These are phyloP conservation scores for Malacoctenus gilli DNA, from an alignment of 2,797 vertebrate genomes.

Conservation along the genomic window DNA sequence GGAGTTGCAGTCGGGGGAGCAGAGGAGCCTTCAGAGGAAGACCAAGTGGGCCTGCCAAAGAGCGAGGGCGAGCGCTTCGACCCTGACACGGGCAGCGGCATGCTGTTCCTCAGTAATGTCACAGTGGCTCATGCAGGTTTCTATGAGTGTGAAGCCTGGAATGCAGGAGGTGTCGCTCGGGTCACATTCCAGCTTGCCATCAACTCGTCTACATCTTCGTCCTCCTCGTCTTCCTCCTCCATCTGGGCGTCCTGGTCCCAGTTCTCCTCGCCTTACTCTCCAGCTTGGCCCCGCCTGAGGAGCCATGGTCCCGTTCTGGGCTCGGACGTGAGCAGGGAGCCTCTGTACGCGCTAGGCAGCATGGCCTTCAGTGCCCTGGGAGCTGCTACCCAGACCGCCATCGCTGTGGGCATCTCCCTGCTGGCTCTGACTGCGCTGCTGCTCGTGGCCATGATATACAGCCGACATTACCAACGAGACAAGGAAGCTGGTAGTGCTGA, in stretches of 20 bases:
- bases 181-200: conserved; percentile 88
- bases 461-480: conserved; percentile 82
- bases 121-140: conserved; percentile 88
- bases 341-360: conserved; percentile 84
- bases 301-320: conserved; percentile 67
- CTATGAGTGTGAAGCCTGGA: conserved; percentile 91
- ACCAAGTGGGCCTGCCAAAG: conserved; percentile 66
- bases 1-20: conserved; percentile 36
- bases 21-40: conserved; percentile 53
- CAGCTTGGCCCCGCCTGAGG: conserved; percentile 67
- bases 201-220: conserved; percentile 85
- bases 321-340: conserved; percentile 83
- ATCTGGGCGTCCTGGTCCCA: conserved; percentile 82
- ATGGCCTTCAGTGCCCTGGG: conserved; percentile 90
- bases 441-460: conserved; percentile 88
- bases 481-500: conserved; percentile 78
- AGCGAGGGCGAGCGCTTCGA: conserved; percentile 76
- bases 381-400: conserved; percentile 87
- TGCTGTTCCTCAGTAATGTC: conserved; percentile 90
- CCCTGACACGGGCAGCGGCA: conserved; percentile 88
- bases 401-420: conserved; percentile 88
- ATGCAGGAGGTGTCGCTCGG: conserved; percentile 86
- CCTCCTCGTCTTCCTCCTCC: conserved; percentile 83
- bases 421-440: conserved; percentile 87
- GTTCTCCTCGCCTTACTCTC: conserved; percentile 53